Evolutionary conservation across 2,888 invertebrate species (phyloP).

Genomic region (Ptilodon capucinus): DNA sequence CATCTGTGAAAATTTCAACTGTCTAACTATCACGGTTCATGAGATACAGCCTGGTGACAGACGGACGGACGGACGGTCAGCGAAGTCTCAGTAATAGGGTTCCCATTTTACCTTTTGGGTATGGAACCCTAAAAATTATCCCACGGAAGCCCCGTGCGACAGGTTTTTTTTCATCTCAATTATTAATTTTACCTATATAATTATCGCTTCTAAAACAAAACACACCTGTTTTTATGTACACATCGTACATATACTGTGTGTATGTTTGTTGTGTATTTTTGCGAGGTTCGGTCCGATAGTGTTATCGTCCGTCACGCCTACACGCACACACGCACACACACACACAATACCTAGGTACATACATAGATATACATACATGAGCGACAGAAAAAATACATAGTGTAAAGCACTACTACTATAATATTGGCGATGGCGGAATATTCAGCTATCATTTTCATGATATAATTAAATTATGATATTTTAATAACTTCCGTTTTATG

Average conservation of each 20-base stretch:
- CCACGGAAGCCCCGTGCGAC: constrained; percentile 26
- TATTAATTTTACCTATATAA: constrained; percentile 50
- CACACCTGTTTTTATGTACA: constrained; percentile 39
- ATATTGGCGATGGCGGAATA: too few species aligned
- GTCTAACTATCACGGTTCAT: too few species aligned
- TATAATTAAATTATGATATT: too few species aligned
- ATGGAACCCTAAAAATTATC: constrained; percentile 8
- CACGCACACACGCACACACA: constrained; percentile 55
- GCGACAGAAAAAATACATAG: constrained; percentile 39
- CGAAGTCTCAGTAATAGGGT: too few species aligned
- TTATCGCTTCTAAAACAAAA: constrained; percentile 41
- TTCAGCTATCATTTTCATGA: too few species aligned
- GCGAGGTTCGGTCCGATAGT: constrained; percentile 76
- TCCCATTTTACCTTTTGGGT: too few species aligned
- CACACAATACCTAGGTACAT: constrained; percentile 13
- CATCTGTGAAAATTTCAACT: too few species aligned
- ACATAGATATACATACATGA: constrained; percentile 15
- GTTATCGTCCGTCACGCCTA: constrained; percentile 74
- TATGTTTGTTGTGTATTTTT: constrained; percentile 79
- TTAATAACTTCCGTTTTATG: too few species aligned
- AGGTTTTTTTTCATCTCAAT: constrained; percentile 7
- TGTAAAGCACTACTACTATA: constrained; percentile 28
- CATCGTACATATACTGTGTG: constrained; percentile 31
- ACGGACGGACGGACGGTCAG: too few species aligned
- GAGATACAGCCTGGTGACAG: too few species aligned